Base-by-base conservation (phyloP, 2,888 invertebrate species). In the Nemurella pictetii region DNA sequence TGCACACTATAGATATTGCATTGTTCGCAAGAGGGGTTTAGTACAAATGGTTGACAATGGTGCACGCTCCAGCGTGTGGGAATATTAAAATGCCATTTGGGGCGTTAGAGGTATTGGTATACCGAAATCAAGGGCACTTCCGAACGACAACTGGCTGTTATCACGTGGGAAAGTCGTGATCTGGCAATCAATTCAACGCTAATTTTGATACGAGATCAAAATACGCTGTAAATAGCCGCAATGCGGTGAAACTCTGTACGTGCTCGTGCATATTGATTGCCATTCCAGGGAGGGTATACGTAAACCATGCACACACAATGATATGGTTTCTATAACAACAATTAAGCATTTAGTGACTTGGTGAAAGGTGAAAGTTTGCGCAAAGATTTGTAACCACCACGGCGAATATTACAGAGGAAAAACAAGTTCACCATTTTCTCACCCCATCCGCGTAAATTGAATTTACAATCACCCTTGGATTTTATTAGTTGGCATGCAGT, bases 61-160 rank as follows among this genome's bases (percentile, higher is more conserved):
- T 26, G 26, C 75, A 75, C 75, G 75, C 75, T 75, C 26, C 27
- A 4, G n/a, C 75, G 27, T 75, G 75, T 75, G 75, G 75, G 75
- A 75, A 75, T 75, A 75, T 75, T 27, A 75, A 75, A 75, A 75
- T 7, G 28, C 28, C 75, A 75, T 75, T 75, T 75, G 27, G 55
- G 20, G 1, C 1, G 9, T 55, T 7, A 2, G 9, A 12, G 1
- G 20, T 55, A 55, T 20, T 20, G 20, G 20, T 55, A 12, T 20
- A 55, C 20, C 20, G 55, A 55, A 55, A 55, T 55, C 55, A 20
- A 20, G 55, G 20, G 55, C 55, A 15, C 12, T 32, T 32, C 32
- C 32, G 32, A 32, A 3, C 32, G 32, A 3, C 32, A 3, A 32
- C 4, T 55, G 55, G 55, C 20, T 7, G 55, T 20, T 55, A 55